Evolutionary conservation across 2,797 vertebrate genomes (phyloP), one percentile per base, ranked within the genome.

Genomic region (Psittacula derbiana): DNA sequence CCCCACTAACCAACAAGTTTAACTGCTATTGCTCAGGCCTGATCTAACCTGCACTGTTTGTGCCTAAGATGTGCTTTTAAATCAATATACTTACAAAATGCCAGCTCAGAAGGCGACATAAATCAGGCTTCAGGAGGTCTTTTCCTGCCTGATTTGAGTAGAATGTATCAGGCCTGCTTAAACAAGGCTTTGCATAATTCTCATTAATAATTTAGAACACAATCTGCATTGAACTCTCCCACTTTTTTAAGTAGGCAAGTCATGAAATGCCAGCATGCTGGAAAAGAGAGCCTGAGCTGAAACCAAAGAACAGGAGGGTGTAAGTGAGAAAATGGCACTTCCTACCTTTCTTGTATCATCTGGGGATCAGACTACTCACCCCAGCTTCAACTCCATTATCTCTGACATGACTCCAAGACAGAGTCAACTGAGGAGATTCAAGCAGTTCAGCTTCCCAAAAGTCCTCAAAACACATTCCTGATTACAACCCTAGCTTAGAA

Each of bases 61-160:
- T 43, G 21, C 47, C 40, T 19, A 60, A 75, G 60, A 62, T 40
- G 40, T 72, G 40, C 36, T 91, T 90, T 76, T 19, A 88, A 86
- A 86, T 79, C 73, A 28, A 50, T 62, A n/a, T 12, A 36, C 46
- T 69, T 53, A 64, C 66, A 91, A 10, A 92, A 20, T 70, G 27
- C 47, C 19, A 8, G 36, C 40, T 90, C 16, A 49, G 69, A 87
- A 85, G 50, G 2, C 46, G 38, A 36, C 65, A 50, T 43, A 66
- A 88, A 73, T 88, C 70, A 80, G 73, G 43, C 66, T 96, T 93
- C 55, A 67, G 80, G 79, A 91, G 55, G 40, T 79, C 82, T 93
- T 38, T 16, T 88, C 82, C 55, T 79, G 70, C 41, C 62, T 80
- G 4, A 8, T 27, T 74, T 67, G 52, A 80, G 52, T 57, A 53